Base-by-base conservation (phyloP, 2,797 vertebrate genomes). In the Leptodactylus fallax region DNA sequence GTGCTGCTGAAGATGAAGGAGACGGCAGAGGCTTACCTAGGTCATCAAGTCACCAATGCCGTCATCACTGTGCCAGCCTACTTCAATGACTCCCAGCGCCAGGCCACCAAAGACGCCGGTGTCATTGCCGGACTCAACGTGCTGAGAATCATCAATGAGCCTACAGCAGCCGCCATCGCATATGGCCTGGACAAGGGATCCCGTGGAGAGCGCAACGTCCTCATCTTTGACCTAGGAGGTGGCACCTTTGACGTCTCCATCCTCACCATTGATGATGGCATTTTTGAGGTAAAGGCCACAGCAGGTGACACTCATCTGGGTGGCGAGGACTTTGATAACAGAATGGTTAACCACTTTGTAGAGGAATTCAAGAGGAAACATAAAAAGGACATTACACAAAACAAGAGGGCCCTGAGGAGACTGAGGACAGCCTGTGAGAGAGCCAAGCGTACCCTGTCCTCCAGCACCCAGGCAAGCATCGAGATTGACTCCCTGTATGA, bases 251-350 rank as follows among this genome's bases (percentile, higher is more conserved):
- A 67, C 0, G 87, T 92, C 19, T 91, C 90, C 0, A 82, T 88
- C 23, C 82, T 91, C 55, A 21, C 60, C 0, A 67, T 49, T 0
- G 90, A 91, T 0, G 86, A 89, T 0, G 55, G 87, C 0, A 87
- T 90, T 55, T 91, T 90, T 3, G 74, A 91, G 86, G 88, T 51
- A 0, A 91, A 91, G 19, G 85, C 90, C 69, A 91, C 87, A 0
- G 79, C 89, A 0, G 92, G 92, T 45, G 91, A 92, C 82, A 90
- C 90, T 17, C 91, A 91, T 71, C 45, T 91, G 74, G 91, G 88
- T 0, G 90, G 92, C 36, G 88, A 91, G 79, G 91, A 90, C 53
- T 90, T 91, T 1, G 87, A 89, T 3, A 13, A 87, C 17, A 8
- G 71, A 21, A 13, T 76, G 83, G 87, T 63, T 23, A 85, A 8